A percentile compares a stretch with the other conserved stretches of the same genome.
Evolutionary conservation across 2,888 invertebrate species (phyloP).

Genomic region (Nycteola revayana): DNA sequence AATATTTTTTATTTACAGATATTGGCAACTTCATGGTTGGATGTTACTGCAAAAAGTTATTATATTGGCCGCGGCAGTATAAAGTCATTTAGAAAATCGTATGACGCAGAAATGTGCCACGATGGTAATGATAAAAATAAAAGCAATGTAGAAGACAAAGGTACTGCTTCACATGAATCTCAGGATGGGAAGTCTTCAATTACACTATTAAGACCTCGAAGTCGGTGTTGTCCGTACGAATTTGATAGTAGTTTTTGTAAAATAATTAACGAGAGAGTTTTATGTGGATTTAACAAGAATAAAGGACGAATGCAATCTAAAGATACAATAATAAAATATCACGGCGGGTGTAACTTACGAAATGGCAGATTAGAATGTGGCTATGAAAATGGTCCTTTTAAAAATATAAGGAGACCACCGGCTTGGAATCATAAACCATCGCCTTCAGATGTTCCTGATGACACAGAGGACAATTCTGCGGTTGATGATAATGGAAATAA

Average conservation of each 20-base stretch:
- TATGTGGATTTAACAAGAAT: constrained; percentile 63
- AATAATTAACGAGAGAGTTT: constrained; percentile 51
- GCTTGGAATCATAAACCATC: constrained; percentile 9
- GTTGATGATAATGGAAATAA: no score
- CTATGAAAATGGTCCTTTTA: constrained; percentile 50
- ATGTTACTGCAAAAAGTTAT: constrained; percentile 21
- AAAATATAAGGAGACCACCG: constrained; percentile 35
- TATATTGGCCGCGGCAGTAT: no score
- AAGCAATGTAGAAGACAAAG: no score
- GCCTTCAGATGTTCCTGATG: background rate
- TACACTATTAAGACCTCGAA: constrained; percentile 12
- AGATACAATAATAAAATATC: constrained; percentile 27
- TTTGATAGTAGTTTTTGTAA: constrained; percentile 53
- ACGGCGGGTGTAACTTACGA: constrained; percentile 55
- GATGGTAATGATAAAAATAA: no score
- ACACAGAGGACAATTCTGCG: no score
- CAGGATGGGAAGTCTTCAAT: no score
- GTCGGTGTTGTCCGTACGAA: constrained; percentile 60
- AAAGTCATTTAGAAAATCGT: no score
- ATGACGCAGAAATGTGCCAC: no score
- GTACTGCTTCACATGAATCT: no score
- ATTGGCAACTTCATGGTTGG: constrained; percentile 21
- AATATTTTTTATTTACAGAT: constrained; percentile 39
- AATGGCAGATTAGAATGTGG: constrained; percentile 64
- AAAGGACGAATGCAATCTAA: constrained; percentile 36